These are phyloP conservation scores for Thysanoteuthis rhombus DNA, from an alignment of 2,888 invertebrate genomes.

Conservation along the genomic window DNA sequence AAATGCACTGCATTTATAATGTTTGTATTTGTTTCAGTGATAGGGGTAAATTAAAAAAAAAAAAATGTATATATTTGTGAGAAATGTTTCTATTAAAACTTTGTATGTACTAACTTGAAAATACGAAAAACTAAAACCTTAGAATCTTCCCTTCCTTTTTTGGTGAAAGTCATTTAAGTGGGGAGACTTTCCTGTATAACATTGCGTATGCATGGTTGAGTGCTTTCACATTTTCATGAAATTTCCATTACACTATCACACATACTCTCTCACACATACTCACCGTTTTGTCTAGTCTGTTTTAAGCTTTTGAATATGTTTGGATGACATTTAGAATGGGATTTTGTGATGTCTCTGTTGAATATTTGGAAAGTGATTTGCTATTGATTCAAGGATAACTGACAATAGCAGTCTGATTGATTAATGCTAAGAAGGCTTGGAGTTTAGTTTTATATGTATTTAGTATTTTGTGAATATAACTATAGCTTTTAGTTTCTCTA, in stretches of 20 bases:
- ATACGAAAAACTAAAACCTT: background rate
- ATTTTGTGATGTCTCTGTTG: background rate
- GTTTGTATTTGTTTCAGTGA: no score
- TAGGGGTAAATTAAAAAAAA: no score
- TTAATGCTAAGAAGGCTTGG: no score
- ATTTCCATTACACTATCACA: background rate
- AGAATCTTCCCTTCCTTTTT: background rate
- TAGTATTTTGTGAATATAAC: no score
- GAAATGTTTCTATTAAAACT: background rate
- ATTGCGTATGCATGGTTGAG: background rate
- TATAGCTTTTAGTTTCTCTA: no score
- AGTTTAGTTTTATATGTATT: no score
- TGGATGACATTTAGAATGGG: background rate
- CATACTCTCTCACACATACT: no score
- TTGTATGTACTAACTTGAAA: background rate
- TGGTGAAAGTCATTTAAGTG: background rate
- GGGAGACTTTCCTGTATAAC: background rate
- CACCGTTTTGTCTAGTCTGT: background rate
- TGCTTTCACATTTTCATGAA: background rate
- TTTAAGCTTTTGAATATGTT: background rate
- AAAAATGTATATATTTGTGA: background rate
- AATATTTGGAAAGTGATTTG: no score
- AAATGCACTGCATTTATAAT: no score
- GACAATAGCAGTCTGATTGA: no score
- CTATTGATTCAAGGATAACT: no score